These are phyloP conservation scores for Nestor notabilis DNA, from an alignment of 2,113 vertebrate species.

Conservation along the genomic window DNA sequence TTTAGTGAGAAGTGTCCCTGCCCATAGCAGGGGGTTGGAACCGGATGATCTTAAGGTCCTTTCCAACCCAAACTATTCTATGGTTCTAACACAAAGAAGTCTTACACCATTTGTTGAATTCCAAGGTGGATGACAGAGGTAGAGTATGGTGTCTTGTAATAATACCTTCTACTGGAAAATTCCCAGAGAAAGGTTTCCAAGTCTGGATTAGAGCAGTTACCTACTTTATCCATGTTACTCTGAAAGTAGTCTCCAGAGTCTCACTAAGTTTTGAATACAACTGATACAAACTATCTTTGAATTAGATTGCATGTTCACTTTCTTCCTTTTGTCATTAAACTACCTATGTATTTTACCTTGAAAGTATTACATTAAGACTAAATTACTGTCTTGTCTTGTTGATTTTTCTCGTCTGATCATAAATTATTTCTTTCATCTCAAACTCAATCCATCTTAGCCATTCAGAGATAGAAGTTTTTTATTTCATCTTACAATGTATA, in stretches of 20 bases:
- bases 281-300: not conserved
- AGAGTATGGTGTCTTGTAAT: not conserved
- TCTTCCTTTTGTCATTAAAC: not conserved
- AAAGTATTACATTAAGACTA: not conserved
- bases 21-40: not conserved
- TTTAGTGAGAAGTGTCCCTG: not conserved
- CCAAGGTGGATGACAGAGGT: not conserved
- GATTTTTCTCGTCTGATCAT: not conserved
- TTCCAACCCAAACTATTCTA: not conserved
- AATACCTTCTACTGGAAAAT: not conserved
- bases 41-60: not conserved
- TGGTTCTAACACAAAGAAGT: not conserved
- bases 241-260: not conserved
- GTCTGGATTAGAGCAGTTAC: fast-evolving
- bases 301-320: not conserved
- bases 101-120: not conserved
- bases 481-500: not conserved
- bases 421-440: not conserved
- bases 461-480: not conserved
- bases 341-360: not conserved
- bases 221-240: not conserved
- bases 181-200: not conserved
- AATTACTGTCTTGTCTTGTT: not conserved
- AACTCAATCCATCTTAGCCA: not conserved
- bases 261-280: not conserved